Evolutionary conservation across 2,113 vertebrate species (phyloP), one percentile per base, ranked within the genome.

Genomic region (Microcebus griseorufus): DNA sequence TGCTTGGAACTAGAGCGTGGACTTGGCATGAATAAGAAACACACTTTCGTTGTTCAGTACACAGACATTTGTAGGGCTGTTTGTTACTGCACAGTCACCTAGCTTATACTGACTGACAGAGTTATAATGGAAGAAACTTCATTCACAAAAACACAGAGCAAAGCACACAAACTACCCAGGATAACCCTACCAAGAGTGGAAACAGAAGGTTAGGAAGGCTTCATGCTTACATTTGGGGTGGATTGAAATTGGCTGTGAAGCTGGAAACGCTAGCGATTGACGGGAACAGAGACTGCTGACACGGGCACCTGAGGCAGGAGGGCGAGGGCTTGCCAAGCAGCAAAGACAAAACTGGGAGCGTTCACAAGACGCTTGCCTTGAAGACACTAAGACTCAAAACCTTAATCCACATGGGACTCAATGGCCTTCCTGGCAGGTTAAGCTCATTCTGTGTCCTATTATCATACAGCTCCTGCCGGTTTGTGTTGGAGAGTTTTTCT

Each of bases 321-420:
- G 42, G 32, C 32, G 25, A 0, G 29, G 55, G 29, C 58, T 34
- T 65, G 73, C 17, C 48, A 0, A 18, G 51, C 10, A 9, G 10
- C 8, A 45, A 42, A 34, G 39, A 42, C 5, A 11, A 18, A 62
- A 8, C 1, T 8, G 16, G 16, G 58, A 17, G 7, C 0, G 1
- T n/a, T 51, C 20, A 39, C 2, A 8, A 64, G 73, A 53, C 0
- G 9, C 11, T n/a, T 1, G 29, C 51, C n/a, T 20, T 11, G n/a
- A 37, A n/a, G 42, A 37, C 6, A 20, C 20, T 3, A 0, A 23
- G 34, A 12, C 25, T 0, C 0, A 1, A 34, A 32, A 5, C 37
- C 34, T 55, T 9, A 16, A 23, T 2, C n/a, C n/a, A 27, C 42
- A 5, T 0, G 45, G 82, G 37, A n/a, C 17, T 45, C 13, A 1